phyloP scores from a whole-genome alignment of 2,113 vertebrate species.

The Amblyopsis rosae region DNA sequence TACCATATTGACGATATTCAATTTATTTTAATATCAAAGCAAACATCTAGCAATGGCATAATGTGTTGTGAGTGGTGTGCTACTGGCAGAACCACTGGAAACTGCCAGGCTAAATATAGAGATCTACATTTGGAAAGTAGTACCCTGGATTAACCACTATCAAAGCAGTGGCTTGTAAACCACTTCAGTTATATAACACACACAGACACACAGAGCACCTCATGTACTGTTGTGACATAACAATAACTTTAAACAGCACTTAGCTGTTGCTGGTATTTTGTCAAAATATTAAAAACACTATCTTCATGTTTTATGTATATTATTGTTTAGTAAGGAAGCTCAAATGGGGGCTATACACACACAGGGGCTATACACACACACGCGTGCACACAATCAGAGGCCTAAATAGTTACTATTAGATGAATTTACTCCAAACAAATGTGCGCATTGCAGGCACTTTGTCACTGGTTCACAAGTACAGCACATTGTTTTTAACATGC shows the following conservation, averaged over 20 bases:
- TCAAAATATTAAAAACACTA: constrained; percentile 18
- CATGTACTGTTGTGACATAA: neutral
- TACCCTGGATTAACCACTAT: constrained; percentile 23
- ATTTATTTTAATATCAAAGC: constrained; percentile 16
- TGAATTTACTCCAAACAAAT: no score
- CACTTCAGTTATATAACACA: constrained; percentile 16
- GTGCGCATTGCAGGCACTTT: no score
- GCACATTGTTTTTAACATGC: neutral
- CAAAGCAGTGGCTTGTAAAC: constrained; percentile 29
- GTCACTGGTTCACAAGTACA: neutral
- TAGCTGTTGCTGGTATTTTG: constrained; percentile 38
- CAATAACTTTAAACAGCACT: neutral
- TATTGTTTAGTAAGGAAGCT: no score
- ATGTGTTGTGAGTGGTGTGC: constrained; percentile 12
- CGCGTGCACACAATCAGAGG: no score
- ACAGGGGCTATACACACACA: no score
- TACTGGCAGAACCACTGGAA: constrained; percentile 63
- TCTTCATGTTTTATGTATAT: no score
- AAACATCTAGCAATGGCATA: constrained; percentile 16
- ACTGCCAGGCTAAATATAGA: constrained; percentile 38
- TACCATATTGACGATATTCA: neutral
- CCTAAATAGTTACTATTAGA: no score
- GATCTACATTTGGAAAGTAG: constrained; percentile 41
- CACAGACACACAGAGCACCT: neutral
- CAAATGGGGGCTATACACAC: no score